These are phyloP conservation scores for Noctua janthe DNA, from an alignment of 2,888 invertebrate genomes.

Conservation along the genomic window DNA sequence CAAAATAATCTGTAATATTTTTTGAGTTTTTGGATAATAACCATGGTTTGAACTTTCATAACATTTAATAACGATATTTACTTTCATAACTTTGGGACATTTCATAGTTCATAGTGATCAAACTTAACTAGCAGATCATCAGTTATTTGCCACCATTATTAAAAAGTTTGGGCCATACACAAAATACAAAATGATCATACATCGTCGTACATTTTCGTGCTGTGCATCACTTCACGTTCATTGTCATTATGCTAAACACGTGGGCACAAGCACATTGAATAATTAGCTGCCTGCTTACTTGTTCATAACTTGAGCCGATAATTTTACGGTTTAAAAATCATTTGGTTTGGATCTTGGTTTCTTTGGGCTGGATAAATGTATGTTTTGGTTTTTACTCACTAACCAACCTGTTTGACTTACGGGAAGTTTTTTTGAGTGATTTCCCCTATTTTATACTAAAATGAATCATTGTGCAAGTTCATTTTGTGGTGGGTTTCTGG, in stretches of 20 bases:
- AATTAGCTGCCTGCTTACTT: neutral
- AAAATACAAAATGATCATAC: conserved; percentile 5
- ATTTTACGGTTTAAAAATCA: neutral
- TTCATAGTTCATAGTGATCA: conserved; percentile 2
- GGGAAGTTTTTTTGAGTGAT: neutral
- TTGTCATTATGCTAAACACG: conserved; percentile 30
- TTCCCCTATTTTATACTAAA: neutral
- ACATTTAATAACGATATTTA: neutral
- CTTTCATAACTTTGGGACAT: neutral
- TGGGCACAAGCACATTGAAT: conserved; percentile 18
- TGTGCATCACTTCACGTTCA: conserved; percentile 2
- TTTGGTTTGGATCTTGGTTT: conserved; percentile 10
- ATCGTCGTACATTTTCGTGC: conserved; percentile 1
- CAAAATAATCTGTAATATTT: neutral
- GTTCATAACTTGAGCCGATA: conserved; percentile 6
- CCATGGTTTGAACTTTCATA: conserved; percentile 23
- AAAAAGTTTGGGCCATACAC: neutral
- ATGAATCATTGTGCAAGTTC: neutral
- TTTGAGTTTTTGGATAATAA: neutral
- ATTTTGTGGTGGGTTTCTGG: neutral
- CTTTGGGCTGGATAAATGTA: neutral
- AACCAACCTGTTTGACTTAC: conserved; percentile 3
- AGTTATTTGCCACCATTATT: neutral
- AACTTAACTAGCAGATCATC: neutral
- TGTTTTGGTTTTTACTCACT: conserved; percentile 18